Conservation (phyloP, 2,113 vertebrate species). For the Mobula hypostoma region DNA sequence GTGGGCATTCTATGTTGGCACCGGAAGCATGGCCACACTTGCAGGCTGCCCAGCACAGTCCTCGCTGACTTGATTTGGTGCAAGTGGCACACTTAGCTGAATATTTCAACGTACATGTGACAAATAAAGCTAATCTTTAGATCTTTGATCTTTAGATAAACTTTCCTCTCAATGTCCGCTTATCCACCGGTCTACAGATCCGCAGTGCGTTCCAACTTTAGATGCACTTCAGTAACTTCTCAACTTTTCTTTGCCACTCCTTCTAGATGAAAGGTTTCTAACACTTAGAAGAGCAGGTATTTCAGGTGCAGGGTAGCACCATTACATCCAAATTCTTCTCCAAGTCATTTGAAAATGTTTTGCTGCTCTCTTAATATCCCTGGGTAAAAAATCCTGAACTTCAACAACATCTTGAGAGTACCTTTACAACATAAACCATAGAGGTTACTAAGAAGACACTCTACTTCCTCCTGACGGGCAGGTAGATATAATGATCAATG, state of each 20-base stretch:
- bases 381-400: not conserved
- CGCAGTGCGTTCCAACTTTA: not conserved
- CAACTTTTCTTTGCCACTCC: not conserved
- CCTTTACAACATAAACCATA: not conserved
- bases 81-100: too few species aligned
- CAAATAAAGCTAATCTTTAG: too few species aligned
- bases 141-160: not conserved
- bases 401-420: not conserved
- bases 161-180: not conserved
- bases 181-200: not conserved
- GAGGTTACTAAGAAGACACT: not conserved
- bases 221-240: not conserved
- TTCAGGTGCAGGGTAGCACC: not conserved
- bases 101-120: too few species aligned
- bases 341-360: not conserved
- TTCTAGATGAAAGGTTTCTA: not conserved
- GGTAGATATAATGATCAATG: not conserved
- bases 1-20: too few species aligned
- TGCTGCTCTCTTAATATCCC: not conserved
- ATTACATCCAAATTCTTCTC: not conserved
- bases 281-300: not conserved
- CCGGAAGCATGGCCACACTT: too few species aligned
- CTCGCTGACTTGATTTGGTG: too few species aligned
- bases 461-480: not conserved
- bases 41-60: too few species aligned